Percentiles rank a stretch among this genome's conserved stretches.
phyloP scores from a whole-genome alignment of 2,113 vertebrate genomes.

The Etheostoma cragini region DNA sequence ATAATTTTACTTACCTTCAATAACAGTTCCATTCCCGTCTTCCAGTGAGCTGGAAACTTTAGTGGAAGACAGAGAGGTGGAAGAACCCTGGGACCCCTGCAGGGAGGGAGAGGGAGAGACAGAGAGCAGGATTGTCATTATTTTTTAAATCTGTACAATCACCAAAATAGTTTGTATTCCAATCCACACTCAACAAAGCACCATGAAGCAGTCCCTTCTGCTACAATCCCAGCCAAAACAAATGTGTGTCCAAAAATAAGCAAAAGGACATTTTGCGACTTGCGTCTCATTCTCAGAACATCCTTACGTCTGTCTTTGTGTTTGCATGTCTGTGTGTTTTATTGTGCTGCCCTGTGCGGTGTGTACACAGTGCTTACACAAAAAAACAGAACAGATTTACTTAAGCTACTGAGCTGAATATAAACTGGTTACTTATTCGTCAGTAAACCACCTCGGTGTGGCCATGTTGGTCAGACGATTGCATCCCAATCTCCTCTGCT shows the following conservation, averaged over 20 bases:
- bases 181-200: not conserved
- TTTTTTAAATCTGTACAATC: not conserved
- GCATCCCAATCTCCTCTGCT: slow-evolving; percentile 33
- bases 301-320: slow-evolving; percentile 37
- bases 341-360: slow-evolving; percentile 8
- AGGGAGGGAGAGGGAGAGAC: slow-evolving; percentile 25
- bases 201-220: slow-evolving; percentile 5
- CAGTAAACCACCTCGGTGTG: slow-evolving; percentile 12
- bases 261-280: slow-evolving; percentile 5
- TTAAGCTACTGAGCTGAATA: slow-evolving; percentile 33
- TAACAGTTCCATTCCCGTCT: slow-evolving; percentile 86
- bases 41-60: slow-evolving; percentile 94
- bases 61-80: slow-evolving; percentile 92
- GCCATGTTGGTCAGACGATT: not conserved
- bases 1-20: slow-evolving; percentile 87
- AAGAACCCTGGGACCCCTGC: slow-evolving; percentile 94
- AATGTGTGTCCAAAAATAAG: slow-evolving; percentile 29
- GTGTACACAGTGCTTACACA: slow-evolving; percentile 24
- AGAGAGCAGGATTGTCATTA: not conserved
- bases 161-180: slow-evolving; percentile 13
- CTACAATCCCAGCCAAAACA: not conserved
- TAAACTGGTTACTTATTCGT: slow-evolving; percentile 25
- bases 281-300: slow-evolving; percentile 16
- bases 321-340: slow-evolving; percentile 43
- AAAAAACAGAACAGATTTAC: slow-evolving; percentile 13